Evolutionary conservation across 2,888 invertebrate species (phyloP).

Genomic region (Lymantria dispar): DNA sequence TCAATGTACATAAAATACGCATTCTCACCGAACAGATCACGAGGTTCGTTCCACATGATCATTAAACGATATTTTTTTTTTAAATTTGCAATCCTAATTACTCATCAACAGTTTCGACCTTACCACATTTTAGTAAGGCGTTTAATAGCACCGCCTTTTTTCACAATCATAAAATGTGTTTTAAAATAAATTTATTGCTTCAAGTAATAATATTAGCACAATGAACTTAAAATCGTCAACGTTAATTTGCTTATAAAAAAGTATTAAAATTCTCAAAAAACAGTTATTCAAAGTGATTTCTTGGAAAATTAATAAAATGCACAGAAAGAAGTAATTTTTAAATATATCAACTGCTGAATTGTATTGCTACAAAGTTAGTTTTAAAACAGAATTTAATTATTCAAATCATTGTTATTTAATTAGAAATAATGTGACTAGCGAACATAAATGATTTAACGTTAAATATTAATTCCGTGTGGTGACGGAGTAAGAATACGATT

Average conservation of each 20-base stretch:
- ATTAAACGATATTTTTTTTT: constrained; percentile 19
- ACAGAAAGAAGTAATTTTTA: not conserved
- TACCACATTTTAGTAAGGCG: constrained; percentile 13
- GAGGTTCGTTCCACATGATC: constrained; percentile 4
- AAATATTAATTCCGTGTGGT: too few relatives aligned
- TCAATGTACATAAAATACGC: not conserved
- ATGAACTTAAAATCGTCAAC: constrained; percentile 23
- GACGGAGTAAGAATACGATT: too few relatives aligned
- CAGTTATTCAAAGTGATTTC: constrained; percentile 9
- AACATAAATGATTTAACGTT: too few relatives aligned
- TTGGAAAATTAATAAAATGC: constrained; percentile 27
- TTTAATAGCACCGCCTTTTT: constrained; percentile 23
- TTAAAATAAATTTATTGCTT: constrained; percentile 27
- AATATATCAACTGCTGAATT: not conserved
- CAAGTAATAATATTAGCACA: constrained; percentile 21
- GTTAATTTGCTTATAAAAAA: constrained; percentile 25
- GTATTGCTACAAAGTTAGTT: not conserved
- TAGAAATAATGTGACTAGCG: too few relatives aligned
- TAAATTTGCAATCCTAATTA: constrained; percentile 21
- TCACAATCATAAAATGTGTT: constrained; percentile 25
- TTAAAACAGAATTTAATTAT: not conserved
- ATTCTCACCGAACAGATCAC: not conserved
- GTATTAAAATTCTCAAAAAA: not conserved
- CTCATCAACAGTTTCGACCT: constrained; percentile 21
- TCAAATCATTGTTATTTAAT: not conserved